Percentiles rank a stretch among this genome's conserved stretches.
phyloP scores from a whole-genome alignment of 2,113 vertebrate species.

The Phodopus roborovskii region DNA sequence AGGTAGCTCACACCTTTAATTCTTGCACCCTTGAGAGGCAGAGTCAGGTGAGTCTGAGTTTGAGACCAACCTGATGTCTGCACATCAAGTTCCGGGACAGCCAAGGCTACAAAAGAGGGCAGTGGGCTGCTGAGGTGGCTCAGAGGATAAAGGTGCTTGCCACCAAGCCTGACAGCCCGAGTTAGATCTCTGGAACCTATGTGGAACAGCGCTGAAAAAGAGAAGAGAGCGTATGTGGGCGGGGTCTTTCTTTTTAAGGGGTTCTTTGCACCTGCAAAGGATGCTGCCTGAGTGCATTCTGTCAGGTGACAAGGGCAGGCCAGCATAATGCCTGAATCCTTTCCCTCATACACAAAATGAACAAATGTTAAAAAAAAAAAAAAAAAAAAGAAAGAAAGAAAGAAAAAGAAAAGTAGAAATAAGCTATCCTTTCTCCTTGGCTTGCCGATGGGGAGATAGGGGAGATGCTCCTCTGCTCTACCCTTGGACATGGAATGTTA shows the following conservation, averaged over 20 bases:
- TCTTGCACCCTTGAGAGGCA: neutral
- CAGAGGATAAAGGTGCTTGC: neutral
- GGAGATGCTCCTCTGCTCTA: neutral
- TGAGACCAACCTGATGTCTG: neutral
- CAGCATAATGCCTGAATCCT: too few relatives aligned
- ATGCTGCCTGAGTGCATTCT: too few relatives aligned
- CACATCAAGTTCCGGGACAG: neutral
- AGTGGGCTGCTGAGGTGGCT: neutral
- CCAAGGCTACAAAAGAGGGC: neutral
- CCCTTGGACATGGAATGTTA: neutral
- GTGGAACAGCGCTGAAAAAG: too few relatives aligned
- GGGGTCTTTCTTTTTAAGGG: too few relatives aligned
- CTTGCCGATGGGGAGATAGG: neutral
- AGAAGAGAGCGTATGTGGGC: too few relatives aligned
- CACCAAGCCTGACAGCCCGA: neutral
- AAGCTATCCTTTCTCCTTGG: neutral
- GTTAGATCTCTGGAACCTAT: too few relatives aligned
- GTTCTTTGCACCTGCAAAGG: neutral
- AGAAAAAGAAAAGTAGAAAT: constrained; percentile 7
- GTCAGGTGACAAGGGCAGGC: too few relatives aligned
- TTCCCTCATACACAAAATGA: neutral
- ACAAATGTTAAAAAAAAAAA: neutral
- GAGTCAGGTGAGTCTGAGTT: neutral
- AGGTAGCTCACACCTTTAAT: too few relatives aligned
- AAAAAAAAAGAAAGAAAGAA: too few relatives aligned